phyloP scores from a whole-genome alignment of 2,888 invertebrate genomes.

The Rhagonycha lutea region DNA sequence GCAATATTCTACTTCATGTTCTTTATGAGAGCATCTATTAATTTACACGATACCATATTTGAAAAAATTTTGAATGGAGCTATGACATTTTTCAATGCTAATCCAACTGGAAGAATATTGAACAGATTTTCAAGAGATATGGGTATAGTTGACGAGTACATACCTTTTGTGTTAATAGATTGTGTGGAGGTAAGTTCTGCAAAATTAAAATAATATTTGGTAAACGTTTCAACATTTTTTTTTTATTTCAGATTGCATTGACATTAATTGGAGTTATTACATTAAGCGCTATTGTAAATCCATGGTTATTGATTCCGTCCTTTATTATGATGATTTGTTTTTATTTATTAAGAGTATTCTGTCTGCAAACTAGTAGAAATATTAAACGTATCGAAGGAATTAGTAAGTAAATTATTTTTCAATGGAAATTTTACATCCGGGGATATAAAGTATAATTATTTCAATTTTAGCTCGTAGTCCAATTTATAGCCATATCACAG shows the following conservation, averaged over 20 bases:
- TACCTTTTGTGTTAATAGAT: constrained; percentile 59
- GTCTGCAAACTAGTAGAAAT: constrained; percentile 58
- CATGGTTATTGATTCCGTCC: constrained; percentile 71
- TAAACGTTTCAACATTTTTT: not conserved
- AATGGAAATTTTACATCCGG: not conserved
- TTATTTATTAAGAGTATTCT: constrained; percentile 60
- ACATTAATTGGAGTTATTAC: constrained; percentile 58
- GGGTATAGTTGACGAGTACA: constrained; percentile 67
- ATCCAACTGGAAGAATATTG: constrained; percentile 80
- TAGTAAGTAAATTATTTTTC: constrained; percentile 54
- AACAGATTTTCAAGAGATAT: constrained; percentile 91
- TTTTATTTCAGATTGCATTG: constrained; percentile 46
- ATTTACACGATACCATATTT: constrained; percentile 85
- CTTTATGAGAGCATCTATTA: constrained; percentile 75
- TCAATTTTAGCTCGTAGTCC: constrained; percentile 69
- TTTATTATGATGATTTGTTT: constrained; percentile 65
- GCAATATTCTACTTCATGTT: constrained; percentile 69
- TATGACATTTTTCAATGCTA: constrained; percentile 87
- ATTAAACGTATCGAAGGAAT: constrained; percentile 70
- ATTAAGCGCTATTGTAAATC: constrained; percentile 61
- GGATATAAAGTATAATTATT: too few species aligned
- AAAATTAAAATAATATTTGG: not conserved
- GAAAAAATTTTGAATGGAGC: constrained; percentile 76
- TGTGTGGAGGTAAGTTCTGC: not conserved
- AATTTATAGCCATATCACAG: constrained; percentile 72